Base-by-base conservation (phyloP, 2,888 invertebrate genomes). In the Oligia fasciuncula region DNA sequence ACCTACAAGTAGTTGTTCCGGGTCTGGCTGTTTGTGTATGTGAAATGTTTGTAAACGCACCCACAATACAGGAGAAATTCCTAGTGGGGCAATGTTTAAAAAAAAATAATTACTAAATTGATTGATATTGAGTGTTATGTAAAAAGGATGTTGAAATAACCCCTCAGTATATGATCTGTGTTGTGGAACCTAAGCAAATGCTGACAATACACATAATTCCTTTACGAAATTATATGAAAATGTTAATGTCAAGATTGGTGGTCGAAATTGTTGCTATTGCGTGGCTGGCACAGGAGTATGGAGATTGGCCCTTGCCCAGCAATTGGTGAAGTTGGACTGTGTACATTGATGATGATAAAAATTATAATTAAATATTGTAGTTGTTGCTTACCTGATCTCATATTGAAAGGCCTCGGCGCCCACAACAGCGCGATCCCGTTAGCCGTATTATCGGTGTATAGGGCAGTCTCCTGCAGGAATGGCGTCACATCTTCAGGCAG, bases 391-490 rank as follows among this genome's bases (percentile, higher is more conserved):
- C 98, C 98, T 81, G 99, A 99, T 92, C 99, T 98, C 95, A 99
- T 98, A 94, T 99, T 99, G 93, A 99, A 99, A 13, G 99, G 99
- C 80, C 99, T 97, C 0, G 99, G 99, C 2, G 99, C 99, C 99
- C 99, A 99, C 76, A 99, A 94, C 77, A 99, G 96, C 0, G 99
- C 98, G 90, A 99, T 99, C 4, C 99, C 99, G 97, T 99, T 99
- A 0, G 99, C 99, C 1, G 99, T 99, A 93, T 99, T 99, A 93
- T 99, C 99, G 0, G 99, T 99, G 93, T 99, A 99, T 73, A 99
- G 96, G 0, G 99, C 99, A 19, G 98, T 99, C 93, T 99, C 99
- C 93, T 99, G 98, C 81, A 99, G 96, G 93, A 99, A 99, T 9
- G 99, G 99, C 89, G 99, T 98, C 0, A 99, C 98, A 88, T 98